Evolutionary conservation across 1,140 invertebrate species (phyloP).

Genomic region (Schlechtendalia chinensis): DNA sequence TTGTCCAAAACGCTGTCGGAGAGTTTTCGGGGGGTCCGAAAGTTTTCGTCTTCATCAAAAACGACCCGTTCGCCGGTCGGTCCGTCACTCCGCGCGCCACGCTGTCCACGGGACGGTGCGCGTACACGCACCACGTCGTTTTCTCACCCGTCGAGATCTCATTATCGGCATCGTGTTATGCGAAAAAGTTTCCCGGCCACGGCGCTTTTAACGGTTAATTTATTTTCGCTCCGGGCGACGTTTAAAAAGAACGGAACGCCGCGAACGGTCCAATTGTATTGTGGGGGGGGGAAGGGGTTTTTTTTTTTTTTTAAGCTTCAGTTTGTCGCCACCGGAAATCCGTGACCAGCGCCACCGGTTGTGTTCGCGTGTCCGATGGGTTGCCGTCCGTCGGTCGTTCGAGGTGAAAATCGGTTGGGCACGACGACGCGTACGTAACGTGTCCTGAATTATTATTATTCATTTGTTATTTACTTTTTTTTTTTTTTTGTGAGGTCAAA

Average conservation of each 20-base stretch:
- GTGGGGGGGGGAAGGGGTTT: no score
- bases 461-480: no score
- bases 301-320: no score
- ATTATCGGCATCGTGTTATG: constrained; percentile 47
- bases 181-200: constrained; percentile 26
- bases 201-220: constrained; percentile 37
- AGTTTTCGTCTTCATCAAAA: constrained; percentile 48
- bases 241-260: background rate
- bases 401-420: background rate
- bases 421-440: no score
- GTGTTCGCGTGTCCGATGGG: background rate
- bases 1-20: constrained; percentile 40
- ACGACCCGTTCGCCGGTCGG: background rate
- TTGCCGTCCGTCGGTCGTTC: background rate
- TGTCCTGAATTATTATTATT: no score
- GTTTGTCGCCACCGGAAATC: background rate
- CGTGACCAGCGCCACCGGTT: background rate
- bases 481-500: no score
- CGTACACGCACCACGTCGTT: no score
- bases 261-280: no score
- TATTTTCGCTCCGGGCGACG: constrained; percentile 8
- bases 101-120: no score
- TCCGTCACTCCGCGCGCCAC: no score
- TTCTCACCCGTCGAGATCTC: constrained; percentile 31
- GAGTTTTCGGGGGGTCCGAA: constrained; percentile 41